These are phyloP conservation scores for Thaleichthys pacificus DNA, from an alignment of 2,797 vertebrate genomes.

Conservation along the genomic window DNA sequence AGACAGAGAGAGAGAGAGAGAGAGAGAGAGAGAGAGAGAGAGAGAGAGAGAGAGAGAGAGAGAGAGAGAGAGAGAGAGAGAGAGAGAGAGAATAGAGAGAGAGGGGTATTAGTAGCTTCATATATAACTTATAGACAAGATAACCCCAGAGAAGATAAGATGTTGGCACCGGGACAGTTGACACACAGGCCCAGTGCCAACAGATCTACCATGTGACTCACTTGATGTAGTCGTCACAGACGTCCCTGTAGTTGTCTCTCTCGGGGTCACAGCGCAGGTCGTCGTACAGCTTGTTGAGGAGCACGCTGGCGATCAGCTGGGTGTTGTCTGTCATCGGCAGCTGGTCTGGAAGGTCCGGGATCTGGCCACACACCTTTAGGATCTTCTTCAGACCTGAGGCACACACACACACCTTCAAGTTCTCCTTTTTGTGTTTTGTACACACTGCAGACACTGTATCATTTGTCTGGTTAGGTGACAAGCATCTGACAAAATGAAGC, in stretches of 20 bases:
- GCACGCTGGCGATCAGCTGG: constrained; percentile 90
- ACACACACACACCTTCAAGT: constrained; percentile 14
- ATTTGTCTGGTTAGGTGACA: background rate
- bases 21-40: background rate
- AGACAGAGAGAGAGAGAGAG: background rate
- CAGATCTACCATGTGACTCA: constrained; percentile 60
- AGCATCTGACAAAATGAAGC: background rate
- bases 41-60: background rate
- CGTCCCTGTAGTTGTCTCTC: constrained; percentile 84
- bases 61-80: no score
- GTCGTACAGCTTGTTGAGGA: constrained; percentile 90
- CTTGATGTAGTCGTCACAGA: constrained; percentile 93
- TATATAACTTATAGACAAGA: no score
- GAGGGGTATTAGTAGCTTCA: background rate
- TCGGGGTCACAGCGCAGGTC: constrained; percentile 92
- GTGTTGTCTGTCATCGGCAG: constrained; percentile 92
- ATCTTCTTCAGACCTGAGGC: constrained; percentile 91
- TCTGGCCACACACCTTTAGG: constrained; percentile 92
- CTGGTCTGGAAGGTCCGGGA: constrained; percentile 89
- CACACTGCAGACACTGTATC: background rate
- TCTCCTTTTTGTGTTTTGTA: background rate
- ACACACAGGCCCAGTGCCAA: no score
- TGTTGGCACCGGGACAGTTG: no score
- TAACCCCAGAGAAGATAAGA: no score
- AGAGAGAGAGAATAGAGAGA: background rate